Conservation (phyloP, 2,113 vertebrate species). For the Ciconia maguari region DNA sequence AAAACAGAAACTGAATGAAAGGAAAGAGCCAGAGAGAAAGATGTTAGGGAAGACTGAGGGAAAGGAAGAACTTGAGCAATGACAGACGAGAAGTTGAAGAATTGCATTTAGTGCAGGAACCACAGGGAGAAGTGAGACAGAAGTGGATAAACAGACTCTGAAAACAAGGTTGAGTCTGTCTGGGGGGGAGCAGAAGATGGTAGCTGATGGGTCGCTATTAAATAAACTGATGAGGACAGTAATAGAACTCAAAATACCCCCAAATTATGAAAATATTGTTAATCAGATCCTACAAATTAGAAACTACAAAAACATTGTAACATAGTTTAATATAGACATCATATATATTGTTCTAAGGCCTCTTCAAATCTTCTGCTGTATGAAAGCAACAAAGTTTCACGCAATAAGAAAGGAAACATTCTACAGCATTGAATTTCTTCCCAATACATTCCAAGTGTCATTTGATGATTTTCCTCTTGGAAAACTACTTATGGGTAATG, state of each 20-base stretch:
- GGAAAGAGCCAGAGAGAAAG: neutral
- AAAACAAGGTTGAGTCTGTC: neutral
- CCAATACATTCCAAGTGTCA: neutral
- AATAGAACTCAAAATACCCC: neutral
- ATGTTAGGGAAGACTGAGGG: neutral
- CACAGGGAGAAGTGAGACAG: neutral
- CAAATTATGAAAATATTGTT: neutral
- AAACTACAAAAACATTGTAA: neutral
- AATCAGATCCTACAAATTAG: neutral
- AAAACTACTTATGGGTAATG: neutral
- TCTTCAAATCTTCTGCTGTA: neutral
- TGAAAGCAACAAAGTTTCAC: neutral
- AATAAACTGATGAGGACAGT: neutral
- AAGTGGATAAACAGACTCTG: neutral
- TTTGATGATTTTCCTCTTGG: neutral
- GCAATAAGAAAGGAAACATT: neutral
- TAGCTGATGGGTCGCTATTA: neutral
- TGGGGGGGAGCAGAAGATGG: neutral
- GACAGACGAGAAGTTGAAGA: neutral
- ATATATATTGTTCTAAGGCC: neutral
- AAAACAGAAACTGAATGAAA: neutral
- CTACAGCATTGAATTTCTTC: neutral
- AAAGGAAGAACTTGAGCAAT: neutral
- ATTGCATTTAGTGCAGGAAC: neutral
- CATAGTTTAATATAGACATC: neutral